phyloP scores from a whole-genome alignment of 2,113 vertebrate genomes.

The Setophaga kirtlandii region DNA sequence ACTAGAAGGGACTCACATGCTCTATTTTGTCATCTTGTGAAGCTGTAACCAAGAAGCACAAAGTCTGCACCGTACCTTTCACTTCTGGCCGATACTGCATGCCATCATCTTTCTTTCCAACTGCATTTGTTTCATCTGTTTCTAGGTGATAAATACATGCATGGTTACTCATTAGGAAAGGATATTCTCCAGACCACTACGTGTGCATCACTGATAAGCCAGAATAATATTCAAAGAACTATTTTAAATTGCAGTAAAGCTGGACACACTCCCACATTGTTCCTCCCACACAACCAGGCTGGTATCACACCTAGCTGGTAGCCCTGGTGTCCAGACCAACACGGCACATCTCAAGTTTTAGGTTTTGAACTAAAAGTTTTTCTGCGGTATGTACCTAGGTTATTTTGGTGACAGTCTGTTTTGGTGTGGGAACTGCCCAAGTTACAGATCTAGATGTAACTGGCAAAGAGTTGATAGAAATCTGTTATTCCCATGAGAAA shows the following conservation, averaged over 20 bases:
- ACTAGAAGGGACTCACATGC: neutral
- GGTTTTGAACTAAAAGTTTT: neutral
- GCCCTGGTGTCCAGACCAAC: rapidly evolving
- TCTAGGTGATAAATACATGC: slow-evolving; percentile 65
- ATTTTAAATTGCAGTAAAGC: neutral
- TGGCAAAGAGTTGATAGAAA: neutral
- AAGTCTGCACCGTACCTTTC: slow-evolving; percentile 75
- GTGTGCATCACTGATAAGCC: neutral
- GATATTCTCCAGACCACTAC: neutral
- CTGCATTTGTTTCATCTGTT: slow-evolving; percentile 74
- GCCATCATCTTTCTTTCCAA: slow-evolving; percentile 84
- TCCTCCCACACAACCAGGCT: neutral
- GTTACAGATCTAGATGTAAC: neutral
- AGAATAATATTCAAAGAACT: neutral
- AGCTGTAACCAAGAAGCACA: neutral
- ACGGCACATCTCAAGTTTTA: neutral
- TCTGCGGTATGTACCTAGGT: neutral
- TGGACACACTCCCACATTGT: neutral
- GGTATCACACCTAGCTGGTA: neutral
- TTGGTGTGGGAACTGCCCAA: neutral
- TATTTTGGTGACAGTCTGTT: neutral
- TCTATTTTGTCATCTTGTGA: neutral
- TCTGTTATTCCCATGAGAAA: neutral
- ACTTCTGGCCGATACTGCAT: slow-evolving; percentile 81
- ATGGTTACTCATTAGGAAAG: neutral